Percentiles rank a stretch among this genome's conserved stretches.
These are phyloP conservation scores for Latrodectus elegans DNA, from an alignment of 2,888 invertebrate species.

Conservation along the genomic window DNA sequence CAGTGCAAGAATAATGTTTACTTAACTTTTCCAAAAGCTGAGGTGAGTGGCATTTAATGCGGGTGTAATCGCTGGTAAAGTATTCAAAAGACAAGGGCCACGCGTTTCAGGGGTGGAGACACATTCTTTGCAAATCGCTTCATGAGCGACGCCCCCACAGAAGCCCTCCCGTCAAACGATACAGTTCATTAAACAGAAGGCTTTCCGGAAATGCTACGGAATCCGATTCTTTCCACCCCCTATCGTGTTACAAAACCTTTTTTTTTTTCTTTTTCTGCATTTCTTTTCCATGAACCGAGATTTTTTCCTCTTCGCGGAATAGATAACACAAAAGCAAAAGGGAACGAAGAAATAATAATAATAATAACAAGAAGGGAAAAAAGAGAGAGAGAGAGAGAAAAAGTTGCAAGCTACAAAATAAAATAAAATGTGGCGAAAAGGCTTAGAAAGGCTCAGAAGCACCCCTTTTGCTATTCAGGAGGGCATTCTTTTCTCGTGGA, in stretches of 20 bases:
- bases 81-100: constrained; percentile 62
- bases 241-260: constrained; percentile 5
- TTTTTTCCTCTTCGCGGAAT: background rate
- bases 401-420: too few species aligned
- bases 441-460: constrained; percentile 22
- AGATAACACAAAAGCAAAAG: constrained; percentile 46
- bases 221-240: constrained; percentile 11
- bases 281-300: background rate
- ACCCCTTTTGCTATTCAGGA: constrained; percentile 26
- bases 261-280: background rate
- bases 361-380: constrained; percentile 5
- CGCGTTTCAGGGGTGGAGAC: constrained; percentile 38
- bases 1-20: constrained; percentile 54
- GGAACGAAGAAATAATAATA: constrained; percentile 4
- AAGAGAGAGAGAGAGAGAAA: background rate
- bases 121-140: constrained; percentile 63
- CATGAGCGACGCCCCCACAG: constrained; percentile 1
- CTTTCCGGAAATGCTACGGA: constrained; percentile 51
- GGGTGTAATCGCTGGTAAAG: constrained; percentile 64
- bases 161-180: constrained; percentile 34
- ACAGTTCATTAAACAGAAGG: constrained; percentile 67
- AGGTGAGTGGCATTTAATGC: constrained; percentile 53
- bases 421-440: background rate
- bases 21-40: constrained; percentile 49
- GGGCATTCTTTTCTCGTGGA: constrained; percentile 48